Evolutionary conservation across 2,113 vertebrate genomes (phyloP), one percentile per base, ranked within the genome.

Genomic region (Coptodon rendalli): DNA sequence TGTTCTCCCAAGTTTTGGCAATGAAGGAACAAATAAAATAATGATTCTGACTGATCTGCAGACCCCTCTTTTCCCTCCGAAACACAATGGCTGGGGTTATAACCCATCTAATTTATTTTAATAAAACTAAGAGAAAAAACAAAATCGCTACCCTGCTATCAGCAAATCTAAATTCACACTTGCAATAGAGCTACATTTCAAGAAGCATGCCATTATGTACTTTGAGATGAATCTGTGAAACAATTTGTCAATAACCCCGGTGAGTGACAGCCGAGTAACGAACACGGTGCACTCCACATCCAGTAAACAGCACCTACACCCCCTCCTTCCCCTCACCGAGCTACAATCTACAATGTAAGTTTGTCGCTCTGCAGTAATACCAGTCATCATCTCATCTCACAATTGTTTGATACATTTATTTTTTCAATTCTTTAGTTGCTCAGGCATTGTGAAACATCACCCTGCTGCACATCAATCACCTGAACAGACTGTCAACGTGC

Each of bases 401-500:
- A 78, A 79, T 57, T 31, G 40, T 81, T 80, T 61, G 66, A 88
- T 83, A 87, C 81, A 43, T 89, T 31, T 48, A 52, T 82, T 86
- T 86, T 53, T 79, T 79, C 73, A 59, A 61, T 66, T 68, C 12
- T 54, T 31, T 24, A 84, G 84, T 85, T 48, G 66, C 59, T 83
- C 87, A 85, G 86, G 68, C 84, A 54, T 86, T 83, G 84, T 84
- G 71, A 83, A 86, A 87, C 34, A 76, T 87, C 83, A 86, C 53
- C 61, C 61, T 3, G 54, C 43, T 36, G 82, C 88, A 82, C 83
- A 79, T 94, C 91, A 92, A 90, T 92, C 91, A 90, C 71, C 54
- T 9, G 88, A 85, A 81, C n/a, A 82, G 22, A 85, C 9, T 81
- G 89, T 85, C 83, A 82, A 84, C n/a, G 50, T 59, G 57, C 17